Evolutionary conservation across 2,113 vertebrate species (phyloP), one percentile per base, ranked within the genome.

Genomic region (Ceyx cyanopectus): DNA sequence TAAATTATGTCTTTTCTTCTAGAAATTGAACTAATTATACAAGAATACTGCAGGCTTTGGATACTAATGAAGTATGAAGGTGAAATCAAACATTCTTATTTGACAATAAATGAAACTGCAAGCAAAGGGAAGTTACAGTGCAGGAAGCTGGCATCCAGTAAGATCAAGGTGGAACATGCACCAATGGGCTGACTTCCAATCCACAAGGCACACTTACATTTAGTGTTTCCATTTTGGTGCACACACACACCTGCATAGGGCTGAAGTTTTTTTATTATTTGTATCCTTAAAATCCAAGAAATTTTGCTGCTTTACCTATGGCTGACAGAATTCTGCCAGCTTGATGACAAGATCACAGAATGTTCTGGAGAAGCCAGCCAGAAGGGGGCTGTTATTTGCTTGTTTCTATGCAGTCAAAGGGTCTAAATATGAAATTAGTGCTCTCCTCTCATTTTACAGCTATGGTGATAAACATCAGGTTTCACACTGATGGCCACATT

Each of bases 331-430:
- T 93, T 72, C 50, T 2, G 17, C 40, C 51, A 40, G 57, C 57
- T 62, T 63, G 58, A 45, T 58, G 60, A 24, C 10, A 26, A 40
- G 23, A 40, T 14, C n/a, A 18, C 70, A 65, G 45, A 80, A 53
- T 0, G 0, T 0, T 1, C 73, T 2, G 0, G 0, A 80, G 74
- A 54, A 46, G 30, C 6, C 40, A 85, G 20, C 5, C 1, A 24
- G 14, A 21, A 5, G 18, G 5, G 7, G 5, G 18, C 14, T 32
- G 34, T 27, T 51, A 15, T 48, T 66, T 69, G 32, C 22, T 58
- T 21, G 2, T 79, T 37, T 45, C 70, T 82, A 21, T 23, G 45
- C 68, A 88, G 58, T 41, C 18, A 73, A 46, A 84, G 45, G 12
- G 16, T 16, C 51, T 80, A 37, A 80, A 41, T 11, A 53, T 3